These are phyloP conservation scores for Beroe forskalii DNA, from an alignment of 37 sponge, comb jelly and placozoan genomes.

Conservation along the genomic window DNA sequence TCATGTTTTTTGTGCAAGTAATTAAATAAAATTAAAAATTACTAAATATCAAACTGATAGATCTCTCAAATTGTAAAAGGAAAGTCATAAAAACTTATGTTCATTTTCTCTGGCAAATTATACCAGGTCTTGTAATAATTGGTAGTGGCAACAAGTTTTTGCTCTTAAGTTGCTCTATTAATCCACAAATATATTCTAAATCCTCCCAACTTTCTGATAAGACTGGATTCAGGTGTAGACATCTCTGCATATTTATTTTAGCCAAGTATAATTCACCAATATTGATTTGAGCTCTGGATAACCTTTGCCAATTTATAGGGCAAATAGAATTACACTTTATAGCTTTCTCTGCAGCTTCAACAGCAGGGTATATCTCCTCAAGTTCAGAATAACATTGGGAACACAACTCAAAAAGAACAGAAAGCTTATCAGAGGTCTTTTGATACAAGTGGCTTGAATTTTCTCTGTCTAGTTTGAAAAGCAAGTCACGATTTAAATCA, in stretches of 20 bases:
- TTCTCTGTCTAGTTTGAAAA: conserved; percentile 70
- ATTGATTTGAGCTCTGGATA: conserved; percentile 88
- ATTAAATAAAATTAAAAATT: too few species aligned
- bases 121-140: conserved; percentile 15
- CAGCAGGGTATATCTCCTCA: conserved; percentile 85
- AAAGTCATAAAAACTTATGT: too few species aligned
- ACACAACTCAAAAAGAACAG: conserved; percentile 12
- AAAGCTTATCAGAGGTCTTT: neutral
- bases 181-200: neutral
- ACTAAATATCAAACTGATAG: too few species aligned
- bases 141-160: neutral
- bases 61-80: too few species aligned
- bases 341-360: conserved; percentile 78
- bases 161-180: neutral
- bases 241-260: conserved; percentile 75
- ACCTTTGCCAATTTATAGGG: conserved; percentile 74
- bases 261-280: conserved; percentile 87
- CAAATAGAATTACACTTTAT: conserved; percentile 71
- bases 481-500: neutral
- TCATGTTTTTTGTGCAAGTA: too few species aligned
- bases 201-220: conserved; percentile 69
- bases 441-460: conserved; percentile 47
- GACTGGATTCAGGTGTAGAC: conserved; percentile 80
- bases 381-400: conserved; percentile 68
- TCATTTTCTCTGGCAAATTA: conserved; percentile 38